These are phyloP conservation scores for Hofmannophila pseudospretella DNA, from an alignment of 2,888 invertebrate genomes.

Conservation along the genomic window DNA sequence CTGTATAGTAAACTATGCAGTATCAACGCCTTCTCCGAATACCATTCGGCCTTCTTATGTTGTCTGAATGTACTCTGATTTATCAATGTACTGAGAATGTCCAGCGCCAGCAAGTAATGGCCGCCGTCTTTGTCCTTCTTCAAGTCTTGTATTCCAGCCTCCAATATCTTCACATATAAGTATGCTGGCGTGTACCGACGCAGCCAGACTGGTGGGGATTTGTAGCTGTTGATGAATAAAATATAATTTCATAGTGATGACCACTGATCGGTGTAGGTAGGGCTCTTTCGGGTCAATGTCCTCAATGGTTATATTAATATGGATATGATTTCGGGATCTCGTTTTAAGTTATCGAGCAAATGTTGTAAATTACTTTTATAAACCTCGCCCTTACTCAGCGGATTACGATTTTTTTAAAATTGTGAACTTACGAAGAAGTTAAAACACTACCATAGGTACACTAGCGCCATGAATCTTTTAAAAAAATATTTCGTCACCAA, in stretches of 20 bases:
- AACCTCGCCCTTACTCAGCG: too few species aligned
- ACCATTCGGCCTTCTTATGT: slow-evolving; percentile 73
- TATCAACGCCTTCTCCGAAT: slow-evolving; percentile 80
- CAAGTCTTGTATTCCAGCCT: slow-evolving; percentile 49
- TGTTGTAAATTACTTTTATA: too few species aligned
- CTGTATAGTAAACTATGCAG: slow-evolving; percentile 55
- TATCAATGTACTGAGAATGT: slow-evolving; percentile 70
- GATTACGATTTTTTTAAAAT: too few species aligned
- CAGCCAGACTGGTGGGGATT: slow-evolving; percentile 68
- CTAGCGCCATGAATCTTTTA: too few species aligned
- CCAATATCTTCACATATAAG: slow-evolving; percentile 55
- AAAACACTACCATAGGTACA: too few species aligned
- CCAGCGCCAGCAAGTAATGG: slow-evolving; percentile 56
- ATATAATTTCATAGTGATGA: neutral
- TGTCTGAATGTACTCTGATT: slow-evolving; percentile 62
- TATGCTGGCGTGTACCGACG: slow-evolving; percentile 77
- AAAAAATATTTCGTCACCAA: too few species aligned
- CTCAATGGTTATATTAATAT: too few species aligned
- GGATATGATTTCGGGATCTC: too few species aligned
- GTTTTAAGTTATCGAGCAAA: too few species aligned
- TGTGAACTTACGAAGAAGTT: too few species aligned
- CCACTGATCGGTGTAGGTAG: too few species aligned
- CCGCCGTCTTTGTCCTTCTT: slow-evolving; percentile 40
- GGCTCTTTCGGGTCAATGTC: too few species aligned
- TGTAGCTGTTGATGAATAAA: slow-evolving; percentile 33